A percentile compares a stretch with the other conserved stretches of the same genome.
Evolutionary conservation across 2,113 vertebrate genomes (phyloP).

Genomic region (Etia nguti): DNA sequence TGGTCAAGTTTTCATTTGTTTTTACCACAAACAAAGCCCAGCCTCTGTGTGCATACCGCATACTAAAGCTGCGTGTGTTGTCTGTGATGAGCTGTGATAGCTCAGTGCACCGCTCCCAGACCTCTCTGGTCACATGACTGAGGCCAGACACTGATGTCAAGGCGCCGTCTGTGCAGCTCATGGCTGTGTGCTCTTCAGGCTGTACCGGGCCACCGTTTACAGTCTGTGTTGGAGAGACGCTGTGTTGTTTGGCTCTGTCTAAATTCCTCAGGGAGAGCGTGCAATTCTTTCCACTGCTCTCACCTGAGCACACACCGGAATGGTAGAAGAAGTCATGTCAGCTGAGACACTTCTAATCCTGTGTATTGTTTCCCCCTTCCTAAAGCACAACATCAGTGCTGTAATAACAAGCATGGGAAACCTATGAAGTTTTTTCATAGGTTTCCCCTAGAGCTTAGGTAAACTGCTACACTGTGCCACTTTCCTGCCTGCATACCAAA

Average conservation of each 20-base stretch:
- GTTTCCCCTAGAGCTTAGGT: not conserved
- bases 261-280: not conserved
- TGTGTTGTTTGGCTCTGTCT: not conserved
- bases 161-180: not conserved
- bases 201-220: not conserved
- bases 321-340: not conserved
- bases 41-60: not conserved
- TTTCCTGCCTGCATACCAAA: not conserved
- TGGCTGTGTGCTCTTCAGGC: not conserved
- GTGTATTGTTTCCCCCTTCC: not conserved
- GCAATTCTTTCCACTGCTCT: not conserved
- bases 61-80: not conserved
- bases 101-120: not conserved
- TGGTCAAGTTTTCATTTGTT: not conserved
- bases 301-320: not conserved
- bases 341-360: not conserved
- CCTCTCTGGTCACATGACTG: slow-evolving; percentile 33
- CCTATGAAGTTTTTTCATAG: not conserved
- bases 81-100: slow-evolving; percentile 9
- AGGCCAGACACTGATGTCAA: slow-evolving; percentile 35
- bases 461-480: not conserved
- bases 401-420: not conserved
- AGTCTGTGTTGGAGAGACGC: not conserved
- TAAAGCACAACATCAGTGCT: not conserved
- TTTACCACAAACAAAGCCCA: slow-evolving; percentile 4